Evolutionary conservation across 2,797 vertebrate genomes (phyloP), one percentile per base, ranked within the genome.

Genomic region (Poecilia wingei): DNA sequence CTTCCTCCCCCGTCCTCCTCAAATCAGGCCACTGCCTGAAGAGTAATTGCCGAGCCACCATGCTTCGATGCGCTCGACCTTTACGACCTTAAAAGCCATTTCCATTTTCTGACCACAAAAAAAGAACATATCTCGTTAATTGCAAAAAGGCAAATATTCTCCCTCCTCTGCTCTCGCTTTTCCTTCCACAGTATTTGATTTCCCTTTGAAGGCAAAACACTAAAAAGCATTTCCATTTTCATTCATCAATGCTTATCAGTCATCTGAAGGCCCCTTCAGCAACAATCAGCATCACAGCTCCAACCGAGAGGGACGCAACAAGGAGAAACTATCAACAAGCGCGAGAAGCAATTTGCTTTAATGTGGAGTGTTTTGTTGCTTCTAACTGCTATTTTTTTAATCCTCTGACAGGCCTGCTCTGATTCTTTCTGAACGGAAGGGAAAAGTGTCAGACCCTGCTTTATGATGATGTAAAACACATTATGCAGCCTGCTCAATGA

Each of bases 1-100:
- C 91, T 82, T 7, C 84, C 72, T 55, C 22, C 25, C 55, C 55
- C n/a, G 3, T 59, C 47, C 4, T 57, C 80, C 79, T 73, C 72
- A 89, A 85, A 89, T 90, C 89, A 87, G 78, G 46, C 89, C 77
- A 74, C 85, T 82, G 90, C 88, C 88, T 85, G 79, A 87, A 82
- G 87, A 91, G 94, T 96, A 96, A 96, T 96, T 96, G 95, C 93
- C 39, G 91, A 93, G 95, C 90, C 93, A 92, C 93, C 94, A 94
- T 88, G 95, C 94, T 95, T 94, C 89, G 95, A 95, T 95, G 94
- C 94, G 91, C 94, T 94, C 94, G 95, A 96, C 95, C 96, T 96
- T 95, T 93, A 92, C 91, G 92, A 95, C 95, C 95, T 95, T 93
- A 95, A 95, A 95, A 95, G 92, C 91, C 89, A 95, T 96, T 96